Base-by-base conservation (phyloP, 2,797 vertebrate genomes). In the Basileuterus tristriatus region DNA sequence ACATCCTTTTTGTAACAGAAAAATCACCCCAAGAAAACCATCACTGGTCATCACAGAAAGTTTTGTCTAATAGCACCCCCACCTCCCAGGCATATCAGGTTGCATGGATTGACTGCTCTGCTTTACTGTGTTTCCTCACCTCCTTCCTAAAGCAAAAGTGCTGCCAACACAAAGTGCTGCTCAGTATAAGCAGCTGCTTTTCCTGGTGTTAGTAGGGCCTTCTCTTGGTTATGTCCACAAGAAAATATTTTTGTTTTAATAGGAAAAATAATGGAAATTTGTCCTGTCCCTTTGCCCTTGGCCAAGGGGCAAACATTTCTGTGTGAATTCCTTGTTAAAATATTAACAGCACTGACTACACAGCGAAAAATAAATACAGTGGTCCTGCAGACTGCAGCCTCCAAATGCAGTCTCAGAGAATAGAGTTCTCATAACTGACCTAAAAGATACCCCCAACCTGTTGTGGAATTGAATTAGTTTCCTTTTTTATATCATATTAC, bases 191-290 rank as follows among this genome's bases (percentile, higher is more conserved):
- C 69, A 94, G 64, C 89, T 96, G 87, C 63, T 83, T 91, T 90
- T 74, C 74, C 43, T 91, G 50, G 46, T 90, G 68, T 81, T 96
- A 83, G 62, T 8, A 81, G 53, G 58, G 49, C 68, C 58, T 93
- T 93, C 56, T 83, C 30, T 87, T 89, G 53, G 56, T 96, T 95
- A 92, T 94, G 64, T 91, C 60, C 87, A 9, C 89, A 92, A 69
- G 71, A 92, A 94, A 96, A 93, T 95, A 93, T 93, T 97, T 96
- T 95, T 95, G 89, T 78, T 95, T 96, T 91, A 93, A 81, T 83
- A 78, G 58, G 65, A 96, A 96, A 96, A 95, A 93, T 93, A 84
- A 87, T 91, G 84, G 65, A 93, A 91, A 89, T 85, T 62, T 93
- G 23, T 94, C 84, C 78, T 87, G 71, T 93, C 71, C 81, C 50